Evolutionary conservation across 2,888 invertebrate genomes (phyloP).

Genomic region (Cephus sareptanus): DNA sequence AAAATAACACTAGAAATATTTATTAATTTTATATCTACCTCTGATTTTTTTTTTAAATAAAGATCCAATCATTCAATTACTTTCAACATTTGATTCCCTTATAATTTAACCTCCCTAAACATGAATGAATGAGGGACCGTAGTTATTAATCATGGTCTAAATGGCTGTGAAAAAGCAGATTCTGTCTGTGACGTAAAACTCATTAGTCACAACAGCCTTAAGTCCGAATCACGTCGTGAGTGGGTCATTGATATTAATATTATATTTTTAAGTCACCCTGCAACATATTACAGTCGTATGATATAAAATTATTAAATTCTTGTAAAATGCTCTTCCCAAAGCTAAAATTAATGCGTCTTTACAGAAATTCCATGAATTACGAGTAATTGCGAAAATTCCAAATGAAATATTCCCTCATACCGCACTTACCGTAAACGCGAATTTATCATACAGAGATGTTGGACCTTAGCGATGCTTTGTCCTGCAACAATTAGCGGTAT

Average conservation of each 20-base stretch:
- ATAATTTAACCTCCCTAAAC: background rate
- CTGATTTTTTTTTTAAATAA: background rate
- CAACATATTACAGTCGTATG: background rate
- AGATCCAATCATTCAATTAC: background rate
- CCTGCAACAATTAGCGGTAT: slow-evolving; percentile 21
- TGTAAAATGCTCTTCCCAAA: background rate
- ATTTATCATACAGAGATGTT: background rate
- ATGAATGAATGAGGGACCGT: background rate
- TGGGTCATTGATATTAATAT: background rate
- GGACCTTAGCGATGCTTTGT: slow-evolving; percentile 20
- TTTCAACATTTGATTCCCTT: background rate
- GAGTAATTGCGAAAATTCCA: background rate
- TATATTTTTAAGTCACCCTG: background rate
- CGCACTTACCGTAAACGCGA: background rate
- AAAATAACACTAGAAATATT: background rate
- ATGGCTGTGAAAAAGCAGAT: background rate
- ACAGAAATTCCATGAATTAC: background rate
- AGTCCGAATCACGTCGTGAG: background rate
- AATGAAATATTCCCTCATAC: background rate
- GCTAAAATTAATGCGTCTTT: background rate
- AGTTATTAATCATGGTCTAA: background rate
- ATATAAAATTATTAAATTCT: background rate
- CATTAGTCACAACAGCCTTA: background rate
- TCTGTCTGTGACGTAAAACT: background rate
- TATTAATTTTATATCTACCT: background rate